These are phyloP conservation scores for Acropternis orthonyx DNA, from an alignment of 2,797 vertebrate species.

Conservation along the genomic window DNA sequence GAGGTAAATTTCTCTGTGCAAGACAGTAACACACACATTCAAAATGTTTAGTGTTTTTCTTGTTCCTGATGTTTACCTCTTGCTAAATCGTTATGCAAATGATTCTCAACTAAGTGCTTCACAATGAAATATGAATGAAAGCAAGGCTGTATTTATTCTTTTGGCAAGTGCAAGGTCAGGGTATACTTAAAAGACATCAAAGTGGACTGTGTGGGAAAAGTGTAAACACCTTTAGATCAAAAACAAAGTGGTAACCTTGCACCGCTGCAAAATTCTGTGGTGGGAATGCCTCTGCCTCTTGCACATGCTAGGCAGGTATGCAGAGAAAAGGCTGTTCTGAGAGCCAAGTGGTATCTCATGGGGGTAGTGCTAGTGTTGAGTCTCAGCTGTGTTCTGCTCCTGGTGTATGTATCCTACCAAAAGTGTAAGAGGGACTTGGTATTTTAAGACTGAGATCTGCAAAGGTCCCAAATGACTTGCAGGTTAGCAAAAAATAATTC, in stretches of 20 bases:
- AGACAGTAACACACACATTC: not conserved
- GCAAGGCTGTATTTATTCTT: not conserved
- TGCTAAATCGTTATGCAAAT: conserved; percentile 6
- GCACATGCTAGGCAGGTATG: not conserved
- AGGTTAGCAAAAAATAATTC: not conserved
- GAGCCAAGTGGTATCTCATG: not conserved
- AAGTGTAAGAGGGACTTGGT: not conserved
- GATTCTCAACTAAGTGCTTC: not conserved
- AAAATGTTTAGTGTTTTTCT: not conserved
- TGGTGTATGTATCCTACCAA: not conserved
- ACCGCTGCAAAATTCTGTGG: not conserved
- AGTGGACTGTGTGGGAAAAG: not conserved
- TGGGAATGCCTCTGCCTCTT: not conserved
- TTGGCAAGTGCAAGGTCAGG: not conserved
- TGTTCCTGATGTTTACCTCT: not conserved
- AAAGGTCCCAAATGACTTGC: not conserved
- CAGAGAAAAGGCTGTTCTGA: not conserved
- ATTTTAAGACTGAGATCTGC: not conserved
- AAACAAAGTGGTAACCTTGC: not conserved
- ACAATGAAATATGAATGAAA: conserved; percentile 13
- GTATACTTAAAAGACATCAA: not conserved
- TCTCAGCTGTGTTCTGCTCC: not conserved
- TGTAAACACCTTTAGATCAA: not conserved
- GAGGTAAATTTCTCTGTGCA: not conserved
- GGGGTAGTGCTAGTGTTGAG: not conserved